These are phyloP conservation scores for Lordiphosa stackelbergi DNA, from an alignment of 1,140 invertebrate species.

Conservation along the genomic window DNA sequence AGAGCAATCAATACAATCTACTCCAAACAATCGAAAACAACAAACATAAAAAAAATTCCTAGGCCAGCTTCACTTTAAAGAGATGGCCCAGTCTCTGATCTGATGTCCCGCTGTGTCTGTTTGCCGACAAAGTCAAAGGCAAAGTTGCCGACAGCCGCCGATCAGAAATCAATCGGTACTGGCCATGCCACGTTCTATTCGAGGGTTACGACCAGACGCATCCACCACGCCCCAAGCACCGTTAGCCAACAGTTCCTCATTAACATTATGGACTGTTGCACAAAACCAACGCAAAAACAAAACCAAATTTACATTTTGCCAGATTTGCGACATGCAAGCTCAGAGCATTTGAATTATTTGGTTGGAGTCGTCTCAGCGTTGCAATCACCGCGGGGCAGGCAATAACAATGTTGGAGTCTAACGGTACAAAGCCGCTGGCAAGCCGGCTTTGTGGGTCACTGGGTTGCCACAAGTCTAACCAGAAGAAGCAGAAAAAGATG, in stretches of 20 bases:
- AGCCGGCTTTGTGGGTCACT: slow-evolving; percentile 62
- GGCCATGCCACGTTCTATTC: slow-evolving; percentile 27
- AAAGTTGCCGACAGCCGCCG: slow-evolving; percentile 39
- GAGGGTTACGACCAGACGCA: slow-evolving; percentile 20
- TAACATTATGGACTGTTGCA: slow-evolving; percentile 63
- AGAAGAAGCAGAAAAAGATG: slow-evolving; percentile 16
- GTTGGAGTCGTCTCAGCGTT: slow-evolving; percentile 17
- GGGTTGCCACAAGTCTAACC: slow-evolving; percentile 54
- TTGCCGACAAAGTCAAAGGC: slow-evolving; percentile 71
- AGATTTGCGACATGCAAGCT: slow-evolving; percentile 35
- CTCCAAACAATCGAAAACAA: slow-evolving; percentile 42
- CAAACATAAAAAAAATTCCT: slow-evolving; percentile 16
- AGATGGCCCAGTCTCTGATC: slow-evolving; percentile 31
- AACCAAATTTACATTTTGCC: slow-evolving; percentile 62
- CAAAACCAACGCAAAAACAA: slow-evolving; percentile 15
- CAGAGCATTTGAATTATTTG: slow-evolving; percentile 54
- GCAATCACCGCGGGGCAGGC: slow-evolving; percentile 26
- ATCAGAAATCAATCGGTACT: slow-evolving; percentile 60
- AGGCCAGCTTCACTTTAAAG: slow-evolving; percentile 54
- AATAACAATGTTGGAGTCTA: slow-evolving; percentile 47
- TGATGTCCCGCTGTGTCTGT: slow-evolving; percentile 55
- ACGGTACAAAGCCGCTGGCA: slow-evolving; percentile 55
- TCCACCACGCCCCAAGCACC: slow-evolving; percentile 31
- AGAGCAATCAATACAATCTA: slow-evolving; percentile 53
- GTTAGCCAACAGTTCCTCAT: slow-evolving; percentile 59